These are phyloP conservation scores for Erethizon dorsatum DNA, from an alignment of 2,797 vertebrate species.

Conservation along the genomic window DNA sequence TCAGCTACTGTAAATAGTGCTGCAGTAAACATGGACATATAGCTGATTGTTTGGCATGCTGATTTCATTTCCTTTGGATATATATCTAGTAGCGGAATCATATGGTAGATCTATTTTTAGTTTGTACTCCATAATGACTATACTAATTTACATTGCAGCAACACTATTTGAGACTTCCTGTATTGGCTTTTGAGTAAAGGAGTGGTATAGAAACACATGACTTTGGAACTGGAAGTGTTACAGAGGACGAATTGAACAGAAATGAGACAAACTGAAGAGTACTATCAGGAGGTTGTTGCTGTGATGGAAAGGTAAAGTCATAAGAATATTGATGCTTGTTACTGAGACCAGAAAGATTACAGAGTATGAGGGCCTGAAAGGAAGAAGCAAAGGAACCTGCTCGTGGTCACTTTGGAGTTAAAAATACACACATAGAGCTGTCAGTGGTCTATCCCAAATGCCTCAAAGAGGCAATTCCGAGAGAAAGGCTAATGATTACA, in stretches of 20 bases:
- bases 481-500: background rate
- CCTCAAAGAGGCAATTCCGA: constrained; percentile 22
- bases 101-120: background rate
- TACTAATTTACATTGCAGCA: background rate
- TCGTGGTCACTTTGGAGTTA: background rate
- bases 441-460: background rate
- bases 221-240: constrained; percentile 37
- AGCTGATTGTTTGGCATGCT: background rate
- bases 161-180: background rate
- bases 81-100: background rate
- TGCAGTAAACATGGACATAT: background rate
- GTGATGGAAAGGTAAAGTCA: background rate
- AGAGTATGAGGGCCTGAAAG: background rate
- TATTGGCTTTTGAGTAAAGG: constrained; percentile 8
- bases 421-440: background rate
- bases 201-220: background rate
- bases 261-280: background rate
- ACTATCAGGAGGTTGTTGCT: background rate
- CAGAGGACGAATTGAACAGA: background rate
- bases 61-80: background rate
- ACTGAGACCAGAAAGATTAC: background rate
- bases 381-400: background rate
- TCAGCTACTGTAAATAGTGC: background rate
- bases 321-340: constrained; percentile 18
- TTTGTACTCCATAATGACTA: background rate